A percentile compares a stretch with the other conserved stretches of the same genome.
Evolutionary conservation across 2,113 vertebrate species (phyloP).

Genomic region (Meles meles): DNA sequence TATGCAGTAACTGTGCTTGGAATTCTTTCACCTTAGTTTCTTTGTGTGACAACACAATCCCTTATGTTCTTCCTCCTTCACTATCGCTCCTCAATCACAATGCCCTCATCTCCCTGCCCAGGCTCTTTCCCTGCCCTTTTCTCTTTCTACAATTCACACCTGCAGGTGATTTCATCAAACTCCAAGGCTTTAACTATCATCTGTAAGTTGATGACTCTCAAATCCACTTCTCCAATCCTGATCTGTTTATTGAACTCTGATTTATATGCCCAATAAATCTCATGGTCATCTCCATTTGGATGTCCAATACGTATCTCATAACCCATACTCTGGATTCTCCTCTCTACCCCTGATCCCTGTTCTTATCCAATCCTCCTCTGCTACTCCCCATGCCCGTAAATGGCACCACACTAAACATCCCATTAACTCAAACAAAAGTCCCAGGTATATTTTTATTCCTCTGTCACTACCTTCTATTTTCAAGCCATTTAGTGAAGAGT

Average conservation of each 20-base stretch:
- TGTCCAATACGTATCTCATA: not conserved
- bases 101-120: not conserved
- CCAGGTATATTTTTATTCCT: not conserved
- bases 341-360: not conserved
- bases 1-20: not conserved
- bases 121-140: not conserved
- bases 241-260: not conserved
- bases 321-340: not conserved
- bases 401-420: not conserved
- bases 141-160: not conserved
- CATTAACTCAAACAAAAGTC: not conserved
- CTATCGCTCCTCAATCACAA: not conserved
- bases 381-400: not conserved
- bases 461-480: not conserved
- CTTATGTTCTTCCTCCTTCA: not conserved
- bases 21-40: not conserved
- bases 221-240: not conserved
- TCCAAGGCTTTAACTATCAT: not conserved
- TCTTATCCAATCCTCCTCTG: not conserved
- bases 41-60: not conserved
- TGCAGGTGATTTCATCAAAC: not conserved
- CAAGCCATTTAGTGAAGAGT: not conserved
- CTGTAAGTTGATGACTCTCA: not conserved
- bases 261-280: not conserved
- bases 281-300: not conserved